Evolutionary conservation across 1,140 invertebrate species (phyloP).

Genomic region (Rhopalosiphum padi): DNA sequence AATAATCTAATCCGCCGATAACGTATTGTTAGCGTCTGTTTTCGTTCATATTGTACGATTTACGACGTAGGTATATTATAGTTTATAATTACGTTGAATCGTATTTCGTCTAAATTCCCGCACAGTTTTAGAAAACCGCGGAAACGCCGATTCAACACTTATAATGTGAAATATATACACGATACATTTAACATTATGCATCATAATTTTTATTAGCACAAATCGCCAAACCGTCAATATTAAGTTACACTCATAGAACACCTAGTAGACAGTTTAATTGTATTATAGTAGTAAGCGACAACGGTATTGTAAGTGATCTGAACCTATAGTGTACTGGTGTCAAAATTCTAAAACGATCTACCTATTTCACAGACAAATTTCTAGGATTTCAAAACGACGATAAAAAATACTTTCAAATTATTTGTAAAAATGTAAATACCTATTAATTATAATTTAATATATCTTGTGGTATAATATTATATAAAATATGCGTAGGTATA

Average conservation of each 20-base stretch:
- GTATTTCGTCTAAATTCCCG: too few relatives aligned
- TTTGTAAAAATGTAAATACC: too few relatives aligned
- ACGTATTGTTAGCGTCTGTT: background rate
- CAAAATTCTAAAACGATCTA: too few relatives aligned
- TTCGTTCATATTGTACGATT: background rate
- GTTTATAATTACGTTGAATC: background rate
- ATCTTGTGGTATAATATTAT: too few relatives aligned
- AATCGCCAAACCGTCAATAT: too few relatives aligned
- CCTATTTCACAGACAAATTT: too few relatives aligned
- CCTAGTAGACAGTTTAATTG: background rate
- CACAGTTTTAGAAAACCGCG: background rate
- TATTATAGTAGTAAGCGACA: background rate
- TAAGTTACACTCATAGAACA: background rate
- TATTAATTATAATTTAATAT: too few relatives aligned
- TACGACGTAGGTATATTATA: background rate
- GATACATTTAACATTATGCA: too few relatives aligned
- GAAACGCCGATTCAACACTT: background rate
- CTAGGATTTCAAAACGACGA: too few relatives aligned
- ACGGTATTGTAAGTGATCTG: background rate
- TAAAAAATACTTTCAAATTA: too few relatives aligned
- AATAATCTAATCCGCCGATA: background rate
- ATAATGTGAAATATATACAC: too few relatives aligned
- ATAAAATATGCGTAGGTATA: background rate
- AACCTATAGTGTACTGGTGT: background rate
- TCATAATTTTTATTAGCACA: too few relatives aligned